Evolutionary conservation across 2,888 invertebrate species (phyloP), one percentile per base, ranked within the genome.

Genomic region (Agrotis exclamationis): DNA sequence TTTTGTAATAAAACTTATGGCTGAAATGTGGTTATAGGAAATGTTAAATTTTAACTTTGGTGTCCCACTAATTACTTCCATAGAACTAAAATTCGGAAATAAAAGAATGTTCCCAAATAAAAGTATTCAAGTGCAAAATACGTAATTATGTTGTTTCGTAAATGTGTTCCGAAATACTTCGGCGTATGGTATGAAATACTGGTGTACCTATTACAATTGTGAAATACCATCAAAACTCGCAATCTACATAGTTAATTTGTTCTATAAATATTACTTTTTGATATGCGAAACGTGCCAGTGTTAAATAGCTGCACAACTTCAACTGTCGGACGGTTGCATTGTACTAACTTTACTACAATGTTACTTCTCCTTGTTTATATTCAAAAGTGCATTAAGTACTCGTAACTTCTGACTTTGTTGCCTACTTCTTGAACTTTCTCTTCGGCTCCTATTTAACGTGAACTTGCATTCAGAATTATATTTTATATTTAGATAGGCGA

Each of bases 331-430:
- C 79, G 66, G 60, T 79, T 83, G 83, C 86, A 85, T 86, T 86
- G 84, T 86, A 82, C 83, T 71, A 86, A 87, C 85, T 88, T 86
- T 75, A 83, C 67, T 82, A 87, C 82, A 88, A 82, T 85, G 88
- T 86, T 85, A 87, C 88, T 85, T 85, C 86, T 83, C 79, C 74
- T 83, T 90, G 88, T 89, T 91, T 90, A 86, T 87, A 87, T 91
- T 89, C 88, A 89, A 87, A 91, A 91, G 89, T 88, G 88, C 88
- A 91, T 89, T 89, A 90, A 88, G 84, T 84, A 86, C 88, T 89
- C 86, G 85, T 86, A 87, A 89, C 89, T 88, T 87, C 67, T 81
- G 84, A 88, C 87, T 89, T 86, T 76, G 86, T 85, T 86, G 79
- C 81, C 78, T 81, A 81, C 76, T 85, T 84, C 76, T 63, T 57